Evolutionary conservation across 2,113 vertebrate species (phyloP), one percentile per base, ranked within the genome.

Genomic region (Coptodon bakossiorum): DNA sequence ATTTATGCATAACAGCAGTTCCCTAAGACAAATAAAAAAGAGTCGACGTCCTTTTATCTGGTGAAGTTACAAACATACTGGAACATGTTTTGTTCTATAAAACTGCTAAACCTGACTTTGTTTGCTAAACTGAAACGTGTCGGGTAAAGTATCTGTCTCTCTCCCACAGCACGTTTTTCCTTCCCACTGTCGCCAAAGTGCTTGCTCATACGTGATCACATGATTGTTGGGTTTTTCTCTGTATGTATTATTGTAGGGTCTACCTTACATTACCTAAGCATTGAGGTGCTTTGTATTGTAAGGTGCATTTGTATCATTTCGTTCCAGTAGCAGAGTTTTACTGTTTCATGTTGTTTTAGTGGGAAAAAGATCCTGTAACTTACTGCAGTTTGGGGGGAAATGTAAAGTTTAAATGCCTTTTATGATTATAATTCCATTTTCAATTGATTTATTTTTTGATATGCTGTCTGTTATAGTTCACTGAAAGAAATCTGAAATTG

Each of bases 371-470:
- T 61, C 14, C 27, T 17, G 57, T 61, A 31, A 10, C 57, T 61
- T 61, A 34, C 57, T 19, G 29, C 8, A 61, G 29, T 61, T 61
- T 31, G n/a, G 53, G 10, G n/a, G n/a, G 6, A 24, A 54, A 22
- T 22, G 12, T 34, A 36, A 63, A 63, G 3, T 36, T 63, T 63
- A 36, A 63, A 63, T 63, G 31, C 17, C 0, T 36, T 63, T 36
- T 7, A 63, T 7, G 59, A 63, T 63, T 63, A 63, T 19, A 63
- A 63, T 63, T 63, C 0, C 17, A 63, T 63, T 63, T 61, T 63
- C 0, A 63, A 36, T 63, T 63, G 6, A 12, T 36, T 63, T 36
- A 19, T 2, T 1, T 63, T 0, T 63, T 63, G 9, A 63, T n/a
- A 36, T 36, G 59, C 31, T 63, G 59, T 12, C 31, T 63, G 31